phyloP scores from a whole-genome alignment of 2,797 vertebrate species.

The Enteromius argenteus region DNA sequence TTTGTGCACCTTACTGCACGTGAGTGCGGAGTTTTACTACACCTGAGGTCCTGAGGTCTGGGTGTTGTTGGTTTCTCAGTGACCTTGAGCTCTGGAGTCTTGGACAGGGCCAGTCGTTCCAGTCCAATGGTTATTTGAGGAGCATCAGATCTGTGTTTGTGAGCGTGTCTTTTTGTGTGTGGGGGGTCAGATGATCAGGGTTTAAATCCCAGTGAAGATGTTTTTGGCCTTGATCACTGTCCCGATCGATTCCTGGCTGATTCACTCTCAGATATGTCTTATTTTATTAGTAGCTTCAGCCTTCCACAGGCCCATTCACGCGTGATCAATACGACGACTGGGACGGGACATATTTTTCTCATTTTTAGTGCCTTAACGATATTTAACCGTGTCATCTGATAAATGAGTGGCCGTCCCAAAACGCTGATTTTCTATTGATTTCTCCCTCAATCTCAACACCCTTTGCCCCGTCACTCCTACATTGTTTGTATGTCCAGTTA shows the following conservation, averaged over 20 bases:
- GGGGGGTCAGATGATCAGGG: slow-evolving; percentile 64
- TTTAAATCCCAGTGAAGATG: slow-evolving; percentile 83
- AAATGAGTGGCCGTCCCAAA: slow-evolving; percentile 93
- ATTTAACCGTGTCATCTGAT: slow-evolving; percentile 96
- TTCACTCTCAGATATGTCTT: slow-evolving; percentile 91
- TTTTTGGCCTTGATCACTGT: slow-evolving; percentile 85
- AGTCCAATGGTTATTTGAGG: slow-evolving; percentile 23
- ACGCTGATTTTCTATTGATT: slow-evolving; percentile 99
- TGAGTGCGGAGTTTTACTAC: too few species aligned
- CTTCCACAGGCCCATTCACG: slow-evolving; percentile 91
- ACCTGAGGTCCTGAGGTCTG: background rate
- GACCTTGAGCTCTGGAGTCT: slow-evolving; percentile 1
- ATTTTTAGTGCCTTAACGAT: slow-evolving; percentile 89
- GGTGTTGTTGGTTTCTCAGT: background rate
- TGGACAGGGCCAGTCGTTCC: background rate
- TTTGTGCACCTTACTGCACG: too few species aligned
- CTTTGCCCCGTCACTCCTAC: slow-evolving; percentile 85
- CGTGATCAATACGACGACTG: slow-evolving; percentile 93
- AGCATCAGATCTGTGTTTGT: background rate
- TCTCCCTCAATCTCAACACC: slow-evolving; percentile 84
- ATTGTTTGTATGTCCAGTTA: slow-evolving; percentile 91
- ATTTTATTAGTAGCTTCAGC: slow-evolving; percentile 99
- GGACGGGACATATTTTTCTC: slow-evolving; percentile 95
- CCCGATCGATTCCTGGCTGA: slow-evolving; percentile 82
- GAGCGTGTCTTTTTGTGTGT: slow-evolving; percentile 50